Conservation (phyloP, 2,888 invertebrate genomes). For the Idaea dimidiata region DNA sequence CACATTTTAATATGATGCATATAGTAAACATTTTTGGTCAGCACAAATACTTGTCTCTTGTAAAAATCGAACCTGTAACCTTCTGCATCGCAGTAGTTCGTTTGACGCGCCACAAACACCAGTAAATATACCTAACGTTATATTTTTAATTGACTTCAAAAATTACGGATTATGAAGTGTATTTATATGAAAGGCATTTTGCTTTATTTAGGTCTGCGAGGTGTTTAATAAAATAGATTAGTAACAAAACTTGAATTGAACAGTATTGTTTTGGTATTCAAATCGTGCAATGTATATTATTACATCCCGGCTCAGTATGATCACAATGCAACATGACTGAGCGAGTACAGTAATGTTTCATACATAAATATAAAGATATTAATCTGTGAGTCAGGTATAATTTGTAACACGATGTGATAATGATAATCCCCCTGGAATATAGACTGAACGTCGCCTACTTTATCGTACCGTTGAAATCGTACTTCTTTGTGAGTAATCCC, state of each 20-base stretch:
- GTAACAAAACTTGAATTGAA: conserved; percentile 10
- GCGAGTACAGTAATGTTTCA: conserved; percentile 14
- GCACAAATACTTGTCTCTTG: too few relatives aligned
- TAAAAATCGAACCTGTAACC: too few relatives aligned
- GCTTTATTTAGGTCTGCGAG: background rate
- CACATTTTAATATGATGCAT: too few relatives aligned
- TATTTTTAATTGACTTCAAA: too few relatives aligned
- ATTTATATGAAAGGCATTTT: background rate
- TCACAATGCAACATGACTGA: conserved; percentile 35
- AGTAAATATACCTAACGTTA: too few relatives aligned
- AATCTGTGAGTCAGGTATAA: background rate
- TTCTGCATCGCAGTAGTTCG: too few relatives aligned
- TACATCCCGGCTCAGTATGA: conserved; percentile 32
- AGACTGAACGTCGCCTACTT: conserved; percentile 69
- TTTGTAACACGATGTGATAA: conserved; percentile 30
- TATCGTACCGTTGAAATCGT: conserved; percentile 79
- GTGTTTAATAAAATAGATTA: background rate
- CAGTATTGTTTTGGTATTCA: conserved; percentile 57
- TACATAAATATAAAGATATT: background rate
- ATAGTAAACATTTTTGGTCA: background rate
- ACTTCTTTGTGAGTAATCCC: conserved; percentile 81
- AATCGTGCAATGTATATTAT: conserved; percentile 56
- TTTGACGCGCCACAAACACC: too few relatives aligned
- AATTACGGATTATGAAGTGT: too few relatives aligned
- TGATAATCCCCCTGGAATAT: conserved; percentile 73